Evolutionary conservation across 2,113 vertebrate genomes (phyloP).

Genomic region (Lathamus discolor): DNA sequence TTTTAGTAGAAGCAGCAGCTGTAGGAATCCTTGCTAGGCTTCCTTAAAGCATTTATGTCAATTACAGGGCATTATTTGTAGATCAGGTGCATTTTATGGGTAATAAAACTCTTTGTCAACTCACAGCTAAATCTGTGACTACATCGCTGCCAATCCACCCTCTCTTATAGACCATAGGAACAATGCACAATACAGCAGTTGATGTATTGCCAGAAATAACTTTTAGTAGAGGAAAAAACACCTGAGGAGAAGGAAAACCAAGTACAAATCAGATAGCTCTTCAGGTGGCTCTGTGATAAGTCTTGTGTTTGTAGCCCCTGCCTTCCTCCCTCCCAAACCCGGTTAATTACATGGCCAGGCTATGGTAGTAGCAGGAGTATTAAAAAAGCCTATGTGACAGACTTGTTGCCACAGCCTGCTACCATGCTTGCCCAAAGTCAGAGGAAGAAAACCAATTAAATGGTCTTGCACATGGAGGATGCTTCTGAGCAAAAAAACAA

Average conservation of each 20-base stretch:
- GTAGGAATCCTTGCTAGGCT: background rate
- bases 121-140: background rate
- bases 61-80: background rate
- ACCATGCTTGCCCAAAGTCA: background rate
- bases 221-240: background rate
- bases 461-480: background rate
- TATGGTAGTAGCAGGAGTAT: background rate
- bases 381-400: background rate
- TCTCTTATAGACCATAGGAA: background rate
- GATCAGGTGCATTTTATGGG: background rate
- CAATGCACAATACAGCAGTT: background rate
- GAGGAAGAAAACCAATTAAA: background rate
- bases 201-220: background rate
- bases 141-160: background rate
- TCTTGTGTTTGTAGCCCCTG: background rate
- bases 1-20: background rate
- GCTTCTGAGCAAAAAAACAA: background rate
- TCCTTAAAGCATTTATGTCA: background rate
- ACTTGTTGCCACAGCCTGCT: background rate
- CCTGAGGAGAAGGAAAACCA: background rate
- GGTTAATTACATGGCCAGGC: background rate
- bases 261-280: background rate
- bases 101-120: background rate
- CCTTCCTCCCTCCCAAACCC: background rate
- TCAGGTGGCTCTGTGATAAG: background rate